phyloP scores from a whole-genome alignment of 2,888 invertebrate genomes.

The Himalopsyche japonica region DNA sequence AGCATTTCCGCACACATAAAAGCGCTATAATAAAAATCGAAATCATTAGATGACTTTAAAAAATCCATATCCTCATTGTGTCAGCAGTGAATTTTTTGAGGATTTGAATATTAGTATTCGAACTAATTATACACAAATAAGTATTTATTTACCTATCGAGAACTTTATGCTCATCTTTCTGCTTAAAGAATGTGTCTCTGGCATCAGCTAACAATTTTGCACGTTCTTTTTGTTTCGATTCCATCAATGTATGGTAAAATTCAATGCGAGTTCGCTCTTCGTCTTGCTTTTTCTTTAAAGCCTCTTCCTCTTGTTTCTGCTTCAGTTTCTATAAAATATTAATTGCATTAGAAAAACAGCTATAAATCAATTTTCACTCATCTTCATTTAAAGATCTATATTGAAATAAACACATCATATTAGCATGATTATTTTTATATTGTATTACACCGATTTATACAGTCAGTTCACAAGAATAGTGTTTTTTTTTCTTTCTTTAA shows the following conservation, averaged over 20 bases:
- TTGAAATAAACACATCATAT: too few relatives aligned
- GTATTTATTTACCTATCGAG: slow-evolving; percentile 48
- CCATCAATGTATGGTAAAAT: slow-evolving; percentile 30
- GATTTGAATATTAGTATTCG: not conserved
- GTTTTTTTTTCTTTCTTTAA: too few relatives aligned
- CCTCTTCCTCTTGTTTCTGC: slow-evolving; percentile 23
- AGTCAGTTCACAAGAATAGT: too few relatives aligned
- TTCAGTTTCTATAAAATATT: slow-evolving; percentile 22
- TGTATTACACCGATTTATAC: too few relatives aligned
- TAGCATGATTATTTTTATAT: too few relatives aligned
- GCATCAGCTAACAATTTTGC: slow-evolving; percentile 52
- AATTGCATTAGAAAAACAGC: too few relatives aligned
- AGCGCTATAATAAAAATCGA: slow-evolving; percentile 46
- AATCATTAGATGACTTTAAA: not conserved
- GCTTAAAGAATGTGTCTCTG: slow-evolving; percentile 53
- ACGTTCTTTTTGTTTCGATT: slow-evolving; percentile 44
- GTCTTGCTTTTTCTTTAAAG: slow-evolving; percentile 8
- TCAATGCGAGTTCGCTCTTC: slow-evolving; percentile 18
- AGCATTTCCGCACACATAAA: slow-evolving; percentile 55
- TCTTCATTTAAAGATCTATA: too few relatives aligned
- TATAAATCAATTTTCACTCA: too few relatives aligned
- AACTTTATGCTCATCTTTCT: slow-evolving; percentile 56
- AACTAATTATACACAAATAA: not conserved
- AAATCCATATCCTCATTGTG: too few relatives aligned
- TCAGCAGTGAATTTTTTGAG: too few relatives aligned